These are phyloP conservation scores for Drosophila nikananu DNA, from an alignment of 1,140 invertebrate genomes.

Conservation along the genomic window DNA sequence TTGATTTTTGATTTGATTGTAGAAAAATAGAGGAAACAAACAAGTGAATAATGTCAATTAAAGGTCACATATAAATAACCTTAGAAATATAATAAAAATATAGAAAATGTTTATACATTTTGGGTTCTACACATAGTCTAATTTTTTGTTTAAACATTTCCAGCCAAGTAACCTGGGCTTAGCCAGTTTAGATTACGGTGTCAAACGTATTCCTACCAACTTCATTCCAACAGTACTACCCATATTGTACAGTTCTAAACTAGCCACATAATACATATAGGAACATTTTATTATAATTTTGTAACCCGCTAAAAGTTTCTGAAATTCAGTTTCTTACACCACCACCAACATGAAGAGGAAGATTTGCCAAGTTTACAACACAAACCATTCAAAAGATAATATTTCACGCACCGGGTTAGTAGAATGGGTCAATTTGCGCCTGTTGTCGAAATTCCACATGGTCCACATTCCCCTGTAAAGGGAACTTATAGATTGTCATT, in stretches of 20 bases:
- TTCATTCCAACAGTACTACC: not conserved
- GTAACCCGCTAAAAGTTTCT: not conserved
- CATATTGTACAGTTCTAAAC: not conserved
- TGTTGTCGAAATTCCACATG: too few relatives aligned
- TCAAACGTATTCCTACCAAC: not conserved
- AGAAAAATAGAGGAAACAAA: too few relatives aligned
- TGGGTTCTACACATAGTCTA: too few relatives aligned
- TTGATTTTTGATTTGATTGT: too few relatives aligned
- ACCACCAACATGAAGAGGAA: not conserved
- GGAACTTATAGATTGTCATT: too few relatives aligned
- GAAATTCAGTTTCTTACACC: not conserved
- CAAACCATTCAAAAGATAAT: too few relatives aligned
- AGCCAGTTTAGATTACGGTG: not conserved
- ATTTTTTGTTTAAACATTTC: not conserved
- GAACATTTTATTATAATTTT: not conserved
- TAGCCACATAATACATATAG: too few relatives aligned
- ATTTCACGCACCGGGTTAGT: too few relatives aligned
- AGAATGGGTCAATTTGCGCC: too few relatives aligned
- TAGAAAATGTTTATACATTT: not conserved
- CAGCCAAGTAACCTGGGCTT: not conserved
- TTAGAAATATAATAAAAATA: not conserved
- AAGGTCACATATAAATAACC: too few relatives aligned
- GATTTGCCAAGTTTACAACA: conserved; percentile 94
- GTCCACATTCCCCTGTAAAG: too few relatives aligned
- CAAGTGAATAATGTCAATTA: too few relatives aligned